These are phyloP conservation scores for Antennarius striatus DNA, from an alignment of 2,113 vertebrate genomes.

Conservation along the genomic window DNA sequence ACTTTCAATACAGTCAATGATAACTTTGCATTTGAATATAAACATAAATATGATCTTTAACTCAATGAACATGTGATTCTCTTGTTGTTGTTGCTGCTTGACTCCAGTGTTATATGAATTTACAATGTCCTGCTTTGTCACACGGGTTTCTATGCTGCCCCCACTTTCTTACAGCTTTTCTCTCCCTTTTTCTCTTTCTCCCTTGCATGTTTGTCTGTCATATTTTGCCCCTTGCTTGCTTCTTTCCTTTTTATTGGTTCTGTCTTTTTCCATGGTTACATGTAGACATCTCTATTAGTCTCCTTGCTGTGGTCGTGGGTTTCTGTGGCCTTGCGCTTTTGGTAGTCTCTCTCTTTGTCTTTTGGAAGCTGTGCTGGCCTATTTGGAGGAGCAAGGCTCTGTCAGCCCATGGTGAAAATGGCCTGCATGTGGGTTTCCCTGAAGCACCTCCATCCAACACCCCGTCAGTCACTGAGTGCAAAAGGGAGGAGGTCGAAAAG, in stretches of 20 bases:
- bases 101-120: slow-evolving; percentile 35
- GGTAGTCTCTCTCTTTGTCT: slow-evolving; percentile 96
- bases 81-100: neutral
- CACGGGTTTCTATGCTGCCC: slow-evolving; percentile 60
- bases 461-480: slow-evolving; percentile 34
- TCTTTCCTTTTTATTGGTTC: slow-evolving; percentile 17
- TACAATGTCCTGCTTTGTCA: slow-evolving; percentile 46
- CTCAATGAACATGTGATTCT: slow-evolving; percentile 13
- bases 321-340: slow-evolving; percentile 96
- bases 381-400: slow-evolving; percentile 93
- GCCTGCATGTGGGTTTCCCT: slow-evolving; percentile 80
- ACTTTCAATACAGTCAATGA: neutral
- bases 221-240: slow-evolving; percentile 42
- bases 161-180: slow-evolving; percentile 76
- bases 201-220: slow-evolving; percentile 76
- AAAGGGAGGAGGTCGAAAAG: slow-evolving; percentile 79
- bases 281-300: slow-evolving; percentile 96
- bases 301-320: slow-evolving; percentile 95
- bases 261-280: slow-evolving; percentile 60
- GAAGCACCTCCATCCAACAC: slow-evolving; percentile 73
- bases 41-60: neutral
- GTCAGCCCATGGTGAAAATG: slow-evolving; percentile 74
- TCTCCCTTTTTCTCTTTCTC: slow-evolving; percentile 69
- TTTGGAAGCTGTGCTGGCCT: slow-evolving; percentile 99
- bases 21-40: slow-evolving; percentile 12